Conservation (phyloP, 2,797 vertebrate species). For the Hylomyscus alleni region DNA sequence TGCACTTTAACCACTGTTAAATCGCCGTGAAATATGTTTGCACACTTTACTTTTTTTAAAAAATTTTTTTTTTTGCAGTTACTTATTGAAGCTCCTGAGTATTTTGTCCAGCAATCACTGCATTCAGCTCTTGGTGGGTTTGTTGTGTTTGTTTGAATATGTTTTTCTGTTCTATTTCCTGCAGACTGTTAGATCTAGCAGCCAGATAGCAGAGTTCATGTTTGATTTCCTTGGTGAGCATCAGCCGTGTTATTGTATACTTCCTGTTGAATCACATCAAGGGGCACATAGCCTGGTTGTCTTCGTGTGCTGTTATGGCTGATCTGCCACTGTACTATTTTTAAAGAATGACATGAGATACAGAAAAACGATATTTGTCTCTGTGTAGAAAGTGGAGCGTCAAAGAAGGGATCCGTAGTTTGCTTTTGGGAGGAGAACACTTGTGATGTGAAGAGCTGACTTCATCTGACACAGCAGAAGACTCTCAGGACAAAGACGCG, state of each 20-base stretch:
- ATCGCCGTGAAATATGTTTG: background rate
- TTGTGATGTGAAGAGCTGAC: background rate
- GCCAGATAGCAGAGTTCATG: background rate
- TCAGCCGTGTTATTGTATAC: background rate
- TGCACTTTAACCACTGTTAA: background rate
- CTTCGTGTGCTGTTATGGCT: background rate
- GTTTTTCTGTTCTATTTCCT: conserved; percentile 39
- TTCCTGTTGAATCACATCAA: conserved; percentile 64
- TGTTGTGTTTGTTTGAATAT: background rate
- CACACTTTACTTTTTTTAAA: background rate
- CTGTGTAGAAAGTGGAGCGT: background rate
- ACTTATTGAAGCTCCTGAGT: background rate
- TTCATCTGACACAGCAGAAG: background rate
- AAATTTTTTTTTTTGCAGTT: background rate
- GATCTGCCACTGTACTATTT: conserved; percentile 33
- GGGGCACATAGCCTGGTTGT: conserved; percentile 27
- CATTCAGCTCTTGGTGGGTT: background rate
- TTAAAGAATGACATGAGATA: conserved; percentile 20
- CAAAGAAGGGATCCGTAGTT: background rate
- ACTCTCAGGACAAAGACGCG: background rate
- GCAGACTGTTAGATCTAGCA: conserved; percentile 40
- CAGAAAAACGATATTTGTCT: conserved; percentile 41
- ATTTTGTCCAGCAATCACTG: background rate
- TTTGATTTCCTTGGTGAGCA: conserved; percentile 33
- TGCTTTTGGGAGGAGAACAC: background rate